Evolutionary conservation across 2,888 invertebrate genomes (phyloP).

Genomic region (Ptychoptera contaminata): DNA sequence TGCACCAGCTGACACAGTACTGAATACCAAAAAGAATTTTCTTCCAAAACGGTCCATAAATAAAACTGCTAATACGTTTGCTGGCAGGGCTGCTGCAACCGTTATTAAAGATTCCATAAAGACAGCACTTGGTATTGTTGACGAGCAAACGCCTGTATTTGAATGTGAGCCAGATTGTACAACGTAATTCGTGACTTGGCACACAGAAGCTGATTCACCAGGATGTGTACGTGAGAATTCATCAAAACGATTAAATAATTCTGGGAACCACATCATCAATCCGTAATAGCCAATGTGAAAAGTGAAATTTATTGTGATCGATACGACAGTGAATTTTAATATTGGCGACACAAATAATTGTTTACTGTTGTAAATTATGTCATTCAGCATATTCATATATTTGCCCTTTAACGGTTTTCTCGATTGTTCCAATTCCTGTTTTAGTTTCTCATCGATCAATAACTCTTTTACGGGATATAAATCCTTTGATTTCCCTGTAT

Average conservation of each 20-base stretch:
- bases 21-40: constrained; percentile 58
- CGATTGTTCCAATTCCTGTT: constrained; percentile 22
- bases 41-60: constrained; percentile 77
- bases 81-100: constrained; percentile 70
- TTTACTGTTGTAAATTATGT: constrained; percentile 68
- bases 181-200: constrained; percentile 62
- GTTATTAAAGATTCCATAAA: constrained; percentile 79
- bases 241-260: constrained; percentile 81
- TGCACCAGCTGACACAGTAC: constrained; percentile 68
- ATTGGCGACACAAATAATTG: constrained; percentile 67
- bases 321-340: constrained; percentile 65
- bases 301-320: constrained; percentile 79
- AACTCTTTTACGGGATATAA: constrained; percentile 62
- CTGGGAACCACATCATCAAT: constrained; percentile 95
- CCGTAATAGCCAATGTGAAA: constrained; percentile 94
- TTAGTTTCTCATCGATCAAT: constrained; percentile 39
- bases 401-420: constrained; percentile 45
- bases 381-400: constrained; percentile 53
- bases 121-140: constrained; percentile 60
- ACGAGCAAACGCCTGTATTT: constrained; percentile 39
- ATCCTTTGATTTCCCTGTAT: constrained; percentile 59
- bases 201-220: constrained; percentile 50
- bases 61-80: constrained; percentile 64
- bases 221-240: constrained; percentile 56
- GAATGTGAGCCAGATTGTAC: constrained; percentile 49